A percentile compares a stretch with the other conserved stretches of the same genome.
Conservation (phyloP, 2,113 vertebrate species). For the Sander vitreus region DNA sequence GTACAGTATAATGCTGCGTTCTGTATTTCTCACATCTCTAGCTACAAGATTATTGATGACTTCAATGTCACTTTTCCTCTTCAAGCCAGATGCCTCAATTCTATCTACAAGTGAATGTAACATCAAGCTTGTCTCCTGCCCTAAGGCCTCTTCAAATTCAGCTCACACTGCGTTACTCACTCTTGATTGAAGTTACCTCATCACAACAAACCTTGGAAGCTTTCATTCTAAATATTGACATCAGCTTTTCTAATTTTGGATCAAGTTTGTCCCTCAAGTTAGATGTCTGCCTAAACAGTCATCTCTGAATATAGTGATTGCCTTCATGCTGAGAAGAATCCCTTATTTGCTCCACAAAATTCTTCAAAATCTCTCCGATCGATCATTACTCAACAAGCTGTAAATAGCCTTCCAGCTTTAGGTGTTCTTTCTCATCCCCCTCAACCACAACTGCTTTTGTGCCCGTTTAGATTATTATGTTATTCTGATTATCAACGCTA, state of each 20-base stretch:
- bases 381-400: conserved; percentile 4
- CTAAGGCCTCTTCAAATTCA: conserved; percentile 15
- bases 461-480: conserved; percentile 40
- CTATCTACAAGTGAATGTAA: conserved; percentile 48
- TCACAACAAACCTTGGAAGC: conserved; percentile 15
- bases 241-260: conserved; percentile 15
- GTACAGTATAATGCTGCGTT: conserved; percentile 44
- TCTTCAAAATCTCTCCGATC: conserved; percentile 1
- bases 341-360: conserved; percentile 19
- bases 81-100: conserved; percentile 20
- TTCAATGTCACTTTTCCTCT: conserved; percentile 9
- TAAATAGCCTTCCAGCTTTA: conserved; percentile 8
- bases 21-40: conserved; percentile 43
- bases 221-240: conserved; percentile 34
- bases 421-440: not conserved
- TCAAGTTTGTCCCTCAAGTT: conserved; percentile 21
- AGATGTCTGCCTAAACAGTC: conserved; percentile 35
- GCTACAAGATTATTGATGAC: conserved; percentile 36
- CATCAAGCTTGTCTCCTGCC: conserved; percentile 7
- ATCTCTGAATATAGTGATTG: conserved; percentile 50
- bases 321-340: conserved; percentile 50
- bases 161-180: conserved; percentile 5
- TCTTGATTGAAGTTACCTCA: conserved; percentile 7
- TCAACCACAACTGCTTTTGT: conserved; percentile 33
- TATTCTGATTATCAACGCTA: conserved; percentile 33